Conservation (phyloP, 2,888 invertebrate species). For the Bimastos eiseni region DNA sequence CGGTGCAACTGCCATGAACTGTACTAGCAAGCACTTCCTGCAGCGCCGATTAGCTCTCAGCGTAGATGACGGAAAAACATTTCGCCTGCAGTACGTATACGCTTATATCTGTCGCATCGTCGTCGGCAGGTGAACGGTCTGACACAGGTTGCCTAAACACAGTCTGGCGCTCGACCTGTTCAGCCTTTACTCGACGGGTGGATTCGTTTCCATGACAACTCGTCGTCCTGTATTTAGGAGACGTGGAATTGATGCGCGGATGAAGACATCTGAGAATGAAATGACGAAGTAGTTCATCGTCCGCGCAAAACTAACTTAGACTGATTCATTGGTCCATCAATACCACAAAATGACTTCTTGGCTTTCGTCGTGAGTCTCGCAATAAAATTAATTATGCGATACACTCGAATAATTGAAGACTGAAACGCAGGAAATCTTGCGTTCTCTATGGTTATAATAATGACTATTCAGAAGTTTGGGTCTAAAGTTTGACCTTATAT, state of each 20-base stretch:
- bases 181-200: not conserved
- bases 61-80: not conserved
- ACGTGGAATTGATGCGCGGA: not conserved
- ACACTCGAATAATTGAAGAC: too few relatives aligned
- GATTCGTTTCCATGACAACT: not conserved
- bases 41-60: not conserved
- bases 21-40: conserved; percentile 13
- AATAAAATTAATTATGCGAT: too few relatives aligned
- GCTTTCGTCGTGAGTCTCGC: too few relatives aligned
- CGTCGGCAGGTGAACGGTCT: not conserved
- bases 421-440: too few relatives aligned
- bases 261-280: not conserved
- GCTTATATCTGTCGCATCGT: not conserved
- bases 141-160: not conserved
- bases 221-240: not conserved
- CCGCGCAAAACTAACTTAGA: not conserved
- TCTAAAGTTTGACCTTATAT: too few relatives aligned
- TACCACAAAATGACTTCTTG: too few relatives aligned
- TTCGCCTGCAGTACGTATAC: not conserved
- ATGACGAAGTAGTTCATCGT: not conserved
- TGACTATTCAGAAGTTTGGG: too few relatives aligned
- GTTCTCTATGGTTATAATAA: too few relatives aligned
- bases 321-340: not conserved
- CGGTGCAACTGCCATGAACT: not conserved
- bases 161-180: not conserved